Percentiles rank a stretch among this genome's conserved stretches.
Evolutionary conservation across 2,113 vertebrate genomes (phyloP).

Genomic region (Hyla sarda): DNA sequence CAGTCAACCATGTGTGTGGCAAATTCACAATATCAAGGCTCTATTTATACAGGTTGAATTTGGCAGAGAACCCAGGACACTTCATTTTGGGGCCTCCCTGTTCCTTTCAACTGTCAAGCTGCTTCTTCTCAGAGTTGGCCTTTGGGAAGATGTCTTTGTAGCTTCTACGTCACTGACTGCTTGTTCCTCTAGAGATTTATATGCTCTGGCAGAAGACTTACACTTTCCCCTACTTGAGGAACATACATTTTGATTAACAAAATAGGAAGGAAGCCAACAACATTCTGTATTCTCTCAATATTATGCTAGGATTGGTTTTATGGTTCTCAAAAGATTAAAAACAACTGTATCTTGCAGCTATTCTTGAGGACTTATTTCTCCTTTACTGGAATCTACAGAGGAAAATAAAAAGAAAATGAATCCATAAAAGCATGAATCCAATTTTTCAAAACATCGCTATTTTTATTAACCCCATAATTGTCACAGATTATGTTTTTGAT

Average conservation of each 20-base stretch:
- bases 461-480: not conserved
- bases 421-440: not conserved
- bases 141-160: rapidly evolving
- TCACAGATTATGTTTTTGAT: not conserved
- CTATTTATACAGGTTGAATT: not conserved
- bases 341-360: not conserved
- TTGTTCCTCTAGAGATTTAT: constrained; percentile 49
- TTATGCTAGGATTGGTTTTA: constrained; percentile 27
- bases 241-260: constrained; percentile 56
- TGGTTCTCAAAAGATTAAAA: constrained; percentile 45
- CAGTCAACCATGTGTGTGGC: constrained; percentile 21
- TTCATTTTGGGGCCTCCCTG: not conserved
- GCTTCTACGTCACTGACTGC: not conserved
- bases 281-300: not conserved
- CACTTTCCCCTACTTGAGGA: not conserved
- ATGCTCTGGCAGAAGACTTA: constrained; percentile 58
- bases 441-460: not conserved
- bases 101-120: constrained; percentile 35
- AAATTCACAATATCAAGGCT: not conserved
- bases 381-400: not conserved
- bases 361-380: constrained; percentile 10
- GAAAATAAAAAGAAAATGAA: not conserved
- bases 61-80: constrained; percentile 15
- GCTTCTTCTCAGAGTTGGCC: constrained; percentile 43
- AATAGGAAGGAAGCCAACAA: constrained; percentile 51